Evolutionary conservation across 2,888 invertebrate genomes (phyloP).

Genomic region (Xanthorhoe spadicearia): DNA sequence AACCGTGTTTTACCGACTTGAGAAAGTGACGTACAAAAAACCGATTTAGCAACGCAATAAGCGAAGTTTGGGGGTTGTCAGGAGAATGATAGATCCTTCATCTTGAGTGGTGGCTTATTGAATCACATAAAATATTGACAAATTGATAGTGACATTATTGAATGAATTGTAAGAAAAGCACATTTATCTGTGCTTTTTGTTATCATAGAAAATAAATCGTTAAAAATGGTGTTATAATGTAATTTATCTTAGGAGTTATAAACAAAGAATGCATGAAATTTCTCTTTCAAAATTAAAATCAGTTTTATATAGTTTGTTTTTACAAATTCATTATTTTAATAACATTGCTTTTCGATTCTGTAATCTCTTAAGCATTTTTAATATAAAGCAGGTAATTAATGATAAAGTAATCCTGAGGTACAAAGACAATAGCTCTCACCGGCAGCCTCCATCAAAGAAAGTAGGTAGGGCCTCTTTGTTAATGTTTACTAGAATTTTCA

Average conservation of each 20-base stretch:
- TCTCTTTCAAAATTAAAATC: no score
- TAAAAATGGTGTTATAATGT: no score
- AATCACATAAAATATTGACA: constrained; percentile 2
- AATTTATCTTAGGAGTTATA: no score
- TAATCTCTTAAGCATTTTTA: not conserved
- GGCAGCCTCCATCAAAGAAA: not conserved
- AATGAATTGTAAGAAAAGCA: not conserved
- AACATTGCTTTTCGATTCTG: not conserved
- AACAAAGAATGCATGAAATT: no score
- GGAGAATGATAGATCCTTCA: constrained; percentile 15
- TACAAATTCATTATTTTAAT: no score
- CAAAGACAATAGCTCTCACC: constrained; percentile 1
- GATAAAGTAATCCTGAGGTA: constrained; percentile 13
- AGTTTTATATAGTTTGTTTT: no score
- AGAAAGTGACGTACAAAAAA: constrained; percentile 16
- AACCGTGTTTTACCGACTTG: constrained; percentile 25
- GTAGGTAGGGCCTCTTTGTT: not conserved
- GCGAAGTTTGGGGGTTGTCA: constrained; percentile 21
- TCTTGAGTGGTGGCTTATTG: constrained; percentile 15
- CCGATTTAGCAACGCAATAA: constrained; percentile 10
- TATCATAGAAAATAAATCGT: no score
- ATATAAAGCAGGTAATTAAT: constrained; percentile 12
- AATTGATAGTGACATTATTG: constrained; percentile 2
- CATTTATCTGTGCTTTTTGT: no score
- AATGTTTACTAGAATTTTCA: not conserved